Conservation (phyloP, 2,113 vertebrate genomes). For the Fulica atra region DNA sequence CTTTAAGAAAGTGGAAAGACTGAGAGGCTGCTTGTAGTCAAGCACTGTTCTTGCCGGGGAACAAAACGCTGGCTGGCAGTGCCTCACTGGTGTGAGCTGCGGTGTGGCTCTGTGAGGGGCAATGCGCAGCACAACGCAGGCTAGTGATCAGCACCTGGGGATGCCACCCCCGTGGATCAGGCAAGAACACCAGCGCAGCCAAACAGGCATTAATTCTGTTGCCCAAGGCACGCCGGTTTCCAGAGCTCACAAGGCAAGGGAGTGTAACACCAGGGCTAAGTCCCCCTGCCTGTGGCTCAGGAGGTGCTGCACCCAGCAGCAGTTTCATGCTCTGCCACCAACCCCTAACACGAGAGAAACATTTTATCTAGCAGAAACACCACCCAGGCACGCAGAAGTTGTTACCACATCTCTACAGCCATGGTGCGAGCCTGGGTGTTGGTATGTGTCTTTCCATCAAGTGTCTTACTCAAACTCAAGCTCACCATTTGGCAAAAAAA, state of each 20-base stretch:
- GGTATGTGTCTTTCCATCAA: too few species aligned
- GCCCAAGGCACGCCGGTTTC: neutral
- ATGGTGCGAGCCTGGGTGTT: fast-evolving
- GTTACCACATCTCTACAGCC: neutral
- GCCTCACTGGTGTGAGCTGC: neutral
- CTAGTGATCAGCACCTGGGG: neutral
- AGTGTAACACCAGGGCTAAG: neutral
- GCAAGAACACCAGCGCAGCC: neutral
- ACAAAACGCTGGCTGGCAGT: neutral
- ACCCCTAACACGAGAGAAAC: neutral
- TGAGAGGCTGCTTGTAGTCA: neutral
- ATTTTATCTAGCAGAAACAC: neutral
- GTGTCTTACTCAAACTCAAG: neutral
- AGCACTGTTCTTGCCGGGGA: neutral
- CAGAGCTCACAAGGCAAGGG: neutral
- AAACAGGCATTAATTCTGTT: neutral
- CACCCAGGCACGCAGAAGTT: neutral
- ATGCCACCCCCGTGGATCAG: neutral
- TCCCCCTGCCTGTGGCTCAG: neutral
- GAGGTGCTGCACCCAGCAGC: neutral
- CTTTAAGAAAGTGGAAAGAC: neutral
- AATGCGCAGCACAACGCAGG: neutral
- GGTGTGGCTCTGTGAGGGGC: neutral
- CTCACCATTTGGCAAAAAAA: neutral
- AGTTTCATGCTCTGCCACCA: neutral